Evolutionary conservation across 1,140 invertebrate species (phyloP).

Genomic region (Myzus persicae): DNA sequence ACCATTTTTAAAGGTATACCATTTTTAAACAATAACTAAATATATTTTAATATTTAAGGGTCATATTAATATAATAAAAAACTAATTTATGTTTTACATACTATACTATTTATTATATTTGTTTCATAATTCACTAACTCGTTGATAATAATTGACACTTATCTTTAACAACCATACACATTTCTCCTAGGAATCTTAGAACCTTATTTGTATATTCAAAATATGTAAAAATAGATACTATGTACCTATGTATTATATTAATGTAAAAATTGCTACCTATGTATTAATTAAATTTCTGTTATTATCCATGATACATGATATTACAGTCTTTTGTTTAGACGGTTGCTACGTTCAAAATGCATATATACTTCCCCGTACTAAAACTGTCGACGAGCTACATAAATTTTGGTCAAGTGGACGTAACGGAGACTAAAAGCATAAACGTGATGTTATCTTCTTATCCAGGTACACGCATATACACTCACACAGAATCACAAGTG

Average conservation of each 20-base stretch:
- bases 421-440: slow-evolving; percentile 39
- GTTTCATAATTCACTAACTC: neutral
- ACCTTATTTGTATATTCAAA: neutral
- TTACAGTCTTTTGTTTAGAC: neutral
- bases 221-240: neutral
- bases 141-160: neutral
- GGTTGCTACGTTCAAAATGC: neutral
- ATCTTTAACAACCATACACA: neutral
- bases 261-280: neutral
- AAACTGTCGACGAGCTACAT: slow-evolving; percentile 44
- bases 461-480: slow-evolving; percentile 26
- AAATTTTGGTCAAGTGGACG: slow-evolving; percentile 46
- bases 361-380: slow-evolving; percentile 38
- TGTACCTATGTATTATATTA: neutral
- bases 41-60: neutral
- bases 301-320: neutral
- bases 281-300: neutral
- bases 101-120: neutral
- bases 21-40: neutral
- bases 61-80: neutral
- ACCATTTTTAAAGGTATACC: neutral
- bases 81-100: neutral
- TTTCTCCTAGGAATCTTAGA: neutral
- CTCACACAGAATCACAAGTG: neutral
- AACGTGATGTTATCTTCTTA: slow-evolving; percentile 55